Evolutionary conservation across 2,888 invertebrate genomes (phyloP).

Genomic region (Aphidius colemani): DNA sequence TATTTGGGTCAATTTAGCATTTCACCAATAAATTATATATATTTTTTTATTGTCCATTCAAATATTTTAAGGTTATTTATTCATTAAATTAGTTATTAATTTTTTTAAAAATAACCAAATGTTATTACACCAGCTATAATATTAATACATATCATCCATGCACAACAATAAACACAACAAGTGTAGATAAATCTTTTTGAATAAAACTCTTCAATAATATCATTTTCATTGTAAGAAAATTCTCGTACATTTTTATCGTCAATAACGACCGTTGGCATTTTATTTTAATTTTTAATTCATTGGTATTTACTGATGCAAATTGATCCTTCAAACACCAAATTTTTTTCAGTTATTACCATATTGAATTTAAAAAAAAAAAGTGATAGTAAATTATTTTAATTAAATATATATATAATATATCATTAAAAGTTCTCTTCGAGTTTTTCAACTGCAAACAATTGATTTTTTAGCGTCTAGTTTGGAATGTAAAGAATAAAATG

Average conservation of each 20-base stretch:
- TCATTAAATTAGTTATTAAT: constrained; percentile 6
- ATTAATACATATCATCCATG: constrained; percentile 27
- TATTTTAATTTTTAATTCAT: not conserved
- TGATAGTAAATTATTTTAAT: no score
- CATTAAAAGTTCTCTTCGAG: no score
- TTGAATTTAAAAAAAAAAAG: no score
- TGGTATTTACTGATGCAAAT: no score
- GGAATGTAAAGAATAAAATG: no score
- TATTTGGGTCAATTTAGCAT: not conserved
- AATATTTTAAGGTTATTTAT: not conserved
- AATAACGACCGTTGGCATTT: constrained; percentile 8
- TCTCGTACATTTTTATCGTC: constrained; percentile 7
- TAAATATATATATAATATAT: no score
- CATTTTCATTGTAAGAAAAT: constrained; percentile 7
- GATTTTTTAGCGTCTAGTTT: no score
- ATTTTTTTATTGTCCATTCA: not conserved
- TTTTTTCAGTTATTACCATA: no score
- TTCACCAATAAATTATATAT: not conserved
- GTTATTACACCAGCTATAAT: constrained; percentile 29
- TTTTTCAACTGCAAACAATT: no score
- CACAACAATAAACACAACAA: constrained; percentile 34
- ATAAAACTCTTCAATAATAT: constrained; percentile 9
- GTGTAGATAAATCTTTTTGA: constrained; percentile 27
- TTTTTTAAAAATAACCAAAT: not conserved
- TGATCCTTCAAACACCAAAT: no score